A percentile compares a stretch with the other conserved stretches of the same genome.
Conservation (phyloP, 2,888 invertebrate species). For the Sarcophaga caerulescens region DNA sequence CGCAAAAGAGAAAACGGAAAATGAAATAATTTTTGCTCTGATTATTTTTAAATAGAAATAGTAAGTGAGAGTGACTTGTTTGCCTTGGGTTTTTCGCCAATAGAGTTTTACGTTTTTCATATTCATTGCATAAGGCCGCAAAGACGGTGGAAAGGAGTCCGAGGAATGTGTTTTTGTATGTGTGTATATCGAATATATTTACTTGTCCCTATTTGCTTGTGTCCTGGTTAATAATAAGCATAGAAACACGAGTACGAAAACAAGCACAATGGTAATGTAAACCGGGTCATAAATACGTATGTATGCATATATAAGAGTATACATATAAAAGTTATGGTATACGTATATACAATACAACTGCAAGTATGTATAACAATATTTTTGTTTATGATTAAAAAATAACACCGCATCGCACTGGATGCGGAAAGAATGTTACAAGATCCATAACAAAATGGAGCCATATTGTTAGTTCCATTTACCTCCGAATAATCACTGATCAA, state of each 20-base stretch:
- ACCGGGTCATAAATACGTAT: slow-evolving; percentile 49
- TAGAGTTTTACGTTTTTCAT: too few relatives aligned
- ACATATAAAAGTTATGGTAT: too few relatives aligned
- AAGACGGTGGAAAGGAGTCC: too few relatives aligned
- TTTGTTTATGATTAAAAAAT: slow-evolving; percentile 16
- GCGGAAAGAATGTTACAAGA: too few relatives aligned
- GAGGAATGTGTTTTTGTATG: not conserved
- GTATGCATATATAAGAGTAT: not conserved
- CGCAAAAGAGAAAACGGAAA: not conserved
- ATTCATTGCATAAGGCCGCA: too few relatives aligned
- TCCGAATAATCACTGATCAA: too few relatives aligned
- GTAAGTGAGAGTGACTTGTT: not conserved
- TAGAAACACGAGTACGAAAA: slow-evolving; percentile 7
- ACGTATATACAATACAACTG: too few relatives aligned
- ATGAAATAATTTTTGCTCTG: not conserved
- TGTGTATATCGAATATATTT: not conserved
- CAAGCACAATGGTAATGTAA: slow-evolving; percentile 32
- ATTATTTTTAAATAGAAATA: slow-evolving; percentile 2
- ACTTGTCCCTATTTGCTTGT: slow-evolving; percentile 5
- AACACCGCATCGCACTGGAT: slow-evolving; percentile 4
- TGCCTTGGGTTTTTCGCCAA: not conserved
- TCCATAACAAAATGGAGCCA: too few relatives aligned
- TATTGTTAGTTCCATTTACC: too few relatives aligned
- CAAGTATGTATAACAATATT: slow-evolving; percentile 7
- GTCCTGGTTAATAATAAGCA: slow-evolving; percentile 33